Base-by-base conservation (phyloP, 2,113 vertebrate genomes). In the Pterocles gutturalis region DNA sequence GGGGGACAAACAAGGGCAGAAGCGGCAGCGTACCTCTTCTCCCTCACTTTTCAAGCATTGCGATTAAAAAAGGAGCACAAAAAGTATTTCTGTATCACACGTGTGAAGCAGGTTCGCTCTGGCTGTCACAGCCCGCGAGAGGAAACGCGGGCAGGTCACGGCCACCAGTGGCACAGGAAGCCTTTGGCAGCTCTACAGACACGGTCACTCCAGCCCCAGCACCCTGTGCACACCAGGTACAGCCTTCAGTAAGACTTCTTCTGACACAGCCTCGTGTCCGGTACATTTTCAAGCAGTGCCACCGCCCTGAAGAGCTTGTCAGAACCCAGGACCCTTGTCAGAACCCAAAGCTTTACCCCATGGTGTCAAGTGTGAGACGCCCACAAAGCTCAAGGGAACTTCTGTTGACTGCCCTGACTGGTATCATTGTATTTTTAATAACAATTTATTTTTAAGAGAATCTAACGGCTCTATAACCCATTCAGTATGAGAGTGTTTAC, bases 351-450 rank as follows among this genome's bases (percentile, higher is more conserved):
- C 76, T 46, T 24, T 26, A 33, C 46, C 53, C 29, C 14, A 2
- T 2, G 6, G 34, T 10, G 16, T 15, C 46, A 22, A 29, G 33
- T 2, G 17, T 22, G 29, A 48, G 57, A 24, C 5, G 49, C 31
- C 34, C 61, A 36, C 55, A 16, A n/a, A 83, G 48, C 43, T 80
- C 41, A 12, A 41, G 62, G 49, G 24, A 75, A 1, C 33, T 48
- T n/a, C 33, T 36, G 9, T 10, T 18, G 38, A 31, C 58, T 45
- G 49, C 15, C 6, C 2, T 13, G 49, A 34, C 19, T 21, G 55
- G 13, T 9, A 29, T 17, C 10, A 5, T 0, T 25, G 13, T 25
- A 13, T 22, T 26, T 22, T 8, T 13, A 53, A 1, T 4, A n/a
- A 55, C 7, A 10, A 13, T 21, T 34, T 19, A 16, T 17, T 65